Base-by-base conservation (phyloP, 2,113 vertebrate species). In the Conger conger region DNA sequence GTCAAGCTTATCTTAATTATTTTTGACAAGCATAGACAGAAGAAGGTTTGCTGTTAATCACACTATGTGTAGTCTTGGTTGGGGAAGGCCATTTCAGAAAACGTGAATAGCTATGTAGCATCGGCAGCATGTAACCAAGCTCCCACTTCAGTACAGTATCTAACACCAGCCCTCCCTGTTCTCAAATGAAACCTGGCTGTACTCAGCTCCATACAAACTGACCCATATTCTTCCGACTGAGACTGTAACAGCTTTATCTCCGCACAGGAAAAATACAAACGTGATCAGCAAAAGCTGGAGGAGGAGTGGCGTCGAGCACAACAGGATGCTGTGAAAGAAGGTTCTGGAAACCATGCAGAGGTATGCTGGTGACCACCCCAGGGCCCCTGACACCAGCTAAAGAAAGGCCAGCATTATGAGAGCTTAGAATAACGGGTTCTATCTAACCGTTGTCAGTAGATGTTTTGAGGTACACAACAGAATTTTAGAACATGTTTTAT, bases 291-390 rank as follows among this genome's bases (percentile, higher is more conserved):
- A 89, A 96, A 95, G 88, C 91, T 99, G 76, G 95, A 94, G 81
- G 96, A 97, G 68, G 97, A 98, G 91, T 99, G 98, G 98, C 92
- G 85, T 35, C 94, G 87, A 83, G 97, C 96, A 53, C 95, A 97
- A 81, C 92, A 94, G 89, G 97, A 97, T 87, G 96, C 95, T 0
- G 91, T 92, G 80, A 93, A 93, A 81, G 95, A 96, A 81, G 94
- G 88, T 9, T 89, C 89, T 82, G 91, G 92, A 76, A 93, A 93
- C 86, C 90, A 93, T 84, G 90, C 94, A 81, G 94, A 96, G 95
- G 95, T 96, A 85, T 42, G 18, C 88, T 88, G n/a, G 27, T 68
- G 0, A 84, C 6, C 40, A 33, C 6, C 11, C 23, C 23, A 27
- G n/a, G n/a, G n/a, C 3, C 79, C 6, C 42, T 78, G 20, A 3